These are phyloP conservation scores for Agrilus planipennis DNA, from an alignment of 1,140 invertebrate genomes.

Conservation along the genomic window DNA sequence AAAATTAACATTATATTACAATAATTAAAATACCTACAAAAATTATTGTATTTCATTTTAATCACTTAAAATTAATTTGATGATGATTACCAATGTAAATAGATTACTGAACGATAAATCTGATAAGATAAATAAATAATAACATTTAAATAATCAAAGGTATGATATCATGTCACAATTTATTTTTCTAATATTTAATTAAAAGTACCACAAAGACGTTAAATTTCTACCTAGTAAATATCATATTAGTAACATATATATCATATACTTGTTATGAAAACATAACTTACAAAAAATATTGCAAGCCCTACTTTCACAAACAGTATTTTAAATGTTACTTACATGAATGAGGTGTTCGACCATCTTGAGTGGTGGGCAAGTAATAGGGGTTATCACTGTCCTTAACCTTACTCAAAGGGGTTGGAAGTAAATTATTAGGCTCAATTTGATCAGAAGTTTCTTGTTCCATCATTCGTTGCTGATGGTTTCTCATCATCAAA, in stretches of 20 bases:
- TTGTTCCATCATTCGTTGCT: slow-evolving; percentile 26
- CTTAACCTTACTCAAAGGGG: slow-evolving; percentile 53
- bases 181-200: too few relatives aligned
- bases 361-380: slow-evolving; percentile 45
- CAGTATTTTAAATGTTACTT: slow-evolving; percentile 33
- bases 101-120: too few relatives aligned
- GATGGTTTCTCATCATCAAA: slow-evolving; percentile 57
- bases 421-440: slow-evolving; percentile 43
- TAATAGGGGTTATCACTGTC: slow-evolving; percentile 31
- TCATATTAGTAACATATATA: too few relatives aligned
- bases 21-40: too few relatives aligned
- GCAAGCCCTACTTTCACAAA: too few relatives aligned
- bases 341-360: slow-evolving; percentile 47
- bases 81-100: background rate
- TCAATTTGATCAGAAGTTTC: slow-evolving; percentile 17
- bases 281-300: too few relatives aligned
- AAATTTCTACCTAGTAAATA: too few relatives aligned
- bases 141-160: too few relatives aligned
- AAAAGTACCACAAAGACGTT: too few relatives aligned
- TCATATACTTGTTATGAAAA: too few relatives aligned
- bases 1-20: slow-evolving; percentile 14
- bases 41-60: slow-evolving; percentile 5
- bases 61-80: background rate
- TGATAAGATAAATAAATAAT: too few relatives aligned
- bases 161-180: too few relatives aligned